Conservation (phyloP, 2,797 vertebrate species). For the Odontamblyopus lacepedii region DNA sequence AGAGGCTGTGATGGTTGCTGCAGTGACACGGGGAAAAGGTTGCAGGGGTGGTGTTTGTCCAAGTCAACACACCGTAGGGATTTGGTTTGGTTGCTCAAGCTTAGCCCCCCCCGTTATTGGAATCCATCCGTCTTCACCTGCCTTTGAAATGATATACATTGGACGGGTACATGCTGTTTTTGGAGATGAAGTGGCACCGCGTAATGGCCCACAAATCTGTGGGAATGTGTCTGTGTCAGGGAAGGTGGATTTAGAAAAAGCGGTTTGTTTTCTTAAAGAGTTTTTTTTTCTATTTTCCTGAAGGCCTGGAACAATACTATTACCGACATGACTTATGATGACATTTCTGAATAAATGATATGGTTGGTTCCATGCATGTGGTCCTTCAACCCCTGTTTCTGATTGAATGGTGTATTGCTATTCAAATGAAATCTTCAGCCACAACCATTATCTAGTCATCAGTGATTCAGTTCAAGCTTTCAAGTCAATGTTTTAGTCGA, state of each 20-base stretch:
- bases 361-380: neutral
- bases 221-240: constrained; percentile 53
- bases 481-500: neutral
- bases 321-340: constrained; percentile 6
- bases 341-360: neutral
- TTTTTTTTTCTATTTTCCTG: constrained; percentile 12
- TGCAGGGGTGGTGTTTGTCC: constrained; percentile 28
- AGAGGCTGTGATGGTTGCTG: constrained; percentile 26
- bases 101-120: constrained; percentile 54
- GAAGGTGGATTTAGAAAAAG: constrained; percentile 65
- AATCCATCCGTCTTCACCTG: constrained; percentile 49
- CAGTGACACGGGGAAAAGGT: constrained; percentile 15
- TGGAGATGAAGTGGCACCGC: constrained; percentile 14
- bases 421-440: neutral
- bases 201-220: constrained; percentile 37
- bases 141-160: constrained; percentile 32
- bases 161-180: constrained; percentile 23
- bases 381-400: neutral
- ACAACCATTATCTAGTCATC: neutral
- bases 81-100: constrained; percentile 26
- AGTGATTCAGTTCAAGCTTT: neutral
- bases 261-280: constrained; percentile 49
- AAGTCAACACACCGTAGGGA: constrained; percentile 49
- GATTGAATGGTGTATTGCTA: neutral
- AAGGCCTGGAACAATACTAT: constrained; percentile 35